Conservation (phyloP, 2,888 invertebrate species). For the Ptychoptera contaminata region DNA sequence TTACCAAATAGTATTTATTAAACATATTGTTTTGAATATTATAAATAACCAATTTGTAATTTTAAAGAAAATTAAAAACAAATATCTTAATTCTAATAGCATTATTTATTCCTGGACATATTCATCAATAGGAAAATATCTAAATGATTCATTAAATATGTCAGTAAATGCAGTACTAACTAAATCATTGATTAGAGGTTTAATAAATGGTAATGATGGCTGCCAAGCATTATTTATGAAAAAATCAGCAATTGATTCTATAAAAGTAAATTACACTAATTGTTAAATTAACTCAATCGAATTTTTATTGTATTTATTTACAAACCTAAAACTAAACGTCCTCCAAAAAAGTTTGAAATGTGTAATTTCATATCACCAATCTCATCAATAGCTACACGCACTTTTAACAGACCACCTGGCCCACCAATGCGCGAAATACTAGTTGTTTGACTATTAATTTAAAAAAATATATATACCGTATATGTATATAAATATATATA, state of each 20-base stretch:
- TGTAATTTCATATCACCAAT: slow-evolving; percentile 66
- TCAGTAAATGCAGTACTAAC: slow-evolving; percentile 72
- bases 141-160: slow-evolving; percentile 62
- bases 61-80: not conserved
- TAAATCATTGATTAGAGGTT: slow-evolving; percentile 65
- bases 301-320: not conserved
- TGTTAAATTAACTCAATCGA: not conserved
- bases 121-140: slow-evolving; percentile 51
- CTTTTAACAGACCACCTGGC: slow-evolving; percentile 35
- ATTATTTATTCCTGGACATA: slow-evolving; percentile 30
- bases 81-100: not conserved
- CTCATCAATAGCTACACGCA: slow-evolving; percentile 54
- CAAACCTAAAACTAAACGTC: slow-evolving; percentile 47
- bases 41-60: not conserved
- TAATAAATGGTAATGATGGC: slow-evolving; percentile 57
- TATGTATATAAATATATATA: not conserved
- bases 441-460: slow-evolving; percentile 30
- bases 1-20: not conserved
- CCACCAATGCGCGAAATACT: slow-evolving; percentile 30
- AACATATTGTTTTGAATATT: not conserved
- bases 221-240: slow-evolving; percentile 71
- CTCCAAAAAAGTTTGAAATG: slow-evolving; percentile 53
- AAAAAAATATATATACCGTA: slow-evolving; percentile 1
- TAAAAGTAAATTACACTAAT: slow-evolving; percentile 18
- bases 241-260: slow-evolving; percentile 53